Conservation (phyloP, 2,797 vertebrate species). For the Antennarius maculatus region DNA sequence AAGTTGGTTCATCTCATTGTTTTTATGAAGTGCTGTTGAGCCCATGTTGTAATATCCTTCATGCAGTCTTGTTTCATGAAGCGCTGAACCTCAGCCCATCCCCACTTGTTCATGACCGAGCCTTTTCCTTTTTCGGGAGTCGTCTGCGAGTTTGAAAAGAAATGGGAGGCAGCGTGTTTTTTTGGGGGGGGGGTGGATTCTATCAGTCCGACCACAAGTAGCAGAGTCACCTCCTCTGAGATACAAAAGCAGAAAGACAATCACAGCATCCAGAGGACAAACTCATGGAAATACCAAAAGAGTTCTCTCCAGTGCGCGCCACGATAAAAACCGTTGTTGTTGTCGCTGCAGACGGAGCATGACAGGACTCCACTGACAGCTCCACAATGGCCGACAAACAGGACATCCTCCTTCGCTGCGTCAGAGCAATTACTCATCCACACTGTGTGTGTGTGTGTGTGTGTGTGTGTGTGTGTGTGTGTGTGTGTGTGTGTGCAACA, state of each 20-base stretch:
- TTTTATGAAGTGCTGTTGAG: too few species aligned
- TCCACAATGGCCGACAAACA: conserved; percentile 65
- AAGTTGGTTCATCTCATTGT: too few species aligned
- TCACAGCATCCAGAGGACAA: neutral
- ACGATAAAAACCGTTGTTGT: conserved; percentile 20
- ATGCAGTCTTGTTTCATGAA: too few species aligned
- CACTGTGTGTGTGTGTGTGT: conserved; percentile 7
- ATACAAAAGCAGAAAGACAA: too few species aligned
- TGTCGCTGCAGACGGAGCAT: conserved; percentile 10
- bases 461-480: conserved; percentile 3
- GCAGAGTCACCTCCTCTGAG: neutral
- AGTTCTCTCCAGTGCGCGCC: neutral
- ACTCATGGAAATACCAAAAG: neutral
- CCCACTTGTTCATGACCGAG: too few species aligned
- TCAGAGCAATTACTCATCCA: conserved; percentile 40
- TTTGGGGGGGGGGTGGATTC: too few species aligned
- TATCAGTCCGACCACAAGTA: too few species aligned
- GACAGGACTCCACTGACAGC: conserved; percentile 53
- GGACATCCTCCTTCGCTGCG: conserved; percentile 64
- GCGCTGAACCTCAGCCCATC: too few species aligned
- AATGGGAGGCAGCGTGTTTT: too few species aligned
- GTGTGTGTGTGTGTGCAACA: conserved; percentile 19
- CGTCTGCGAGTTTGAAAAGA: too few species aligned
- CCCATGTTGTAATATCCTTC: too few species aligned
- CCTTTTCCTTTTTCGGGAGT: too few species aligned